Base-by-base conservation (phyloP, 1,140 invertebrate species). In the Lucilia cuprina region DNA sequence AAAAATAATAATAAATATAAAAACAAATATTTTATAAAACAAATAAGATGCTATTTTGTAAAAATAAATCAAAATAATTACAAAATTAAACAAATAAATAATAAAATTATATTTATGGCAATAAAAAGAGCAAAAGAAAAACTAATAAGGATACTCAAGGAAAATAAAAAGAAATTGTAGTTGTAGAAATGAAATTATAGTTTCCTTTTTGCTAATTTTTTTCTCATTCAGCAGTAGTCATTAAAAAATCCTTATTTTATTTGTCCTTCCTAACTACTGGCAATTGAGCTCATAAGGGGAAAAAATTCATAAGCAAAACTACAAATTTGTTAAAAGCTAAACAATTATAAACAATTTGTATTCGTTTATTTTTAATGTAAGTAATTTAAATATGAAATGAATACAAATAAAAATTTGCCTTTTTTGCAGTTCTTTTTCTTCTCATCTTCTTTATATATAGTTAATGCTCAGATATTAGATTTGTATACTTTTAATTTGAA, bases 401-500 rank as follows among this genome's bases (percentile, higher is more conserved):
- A 41, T 5, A 41, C 10, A 41, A 41, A 41, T 41, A 41, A 3
- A 41, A 80, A 80, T 19, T 78, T 17, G 41, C 41, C 77, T 49
- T 80, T 12, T 80, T 80, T 14, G 10, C 77, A 10, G 9, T 80
- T 80, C 41, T 9, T 49, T 70, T 70, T 70, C 25, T 25, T 70
- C n/a, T 70, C 17, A 21, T 21, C 0, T 25, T 70, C 14, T n/a
- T 60, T 3, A 2, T 41, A 41, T 78, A 0, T 50, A 80, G 47
- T 49, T 80, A 80, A 80, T 80, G 19, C 19, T n/a, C 10, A 89
- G 87, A 89, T 89, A 87, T 88, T 89, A 89, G 87, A 89, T 89
- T 89, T 89, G 88, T 89, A 89, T 89, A 89, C 88, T 89, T 89
- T 89, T 89, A 89, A 89, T 89, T 89, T 89, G 88, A 87, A 89